Evolutionary conservation across 2,888 invertebrate species (phyloP), one percentile per base, ranked within the genome.

Genomic region (Drosophila macrospina): DNA sequence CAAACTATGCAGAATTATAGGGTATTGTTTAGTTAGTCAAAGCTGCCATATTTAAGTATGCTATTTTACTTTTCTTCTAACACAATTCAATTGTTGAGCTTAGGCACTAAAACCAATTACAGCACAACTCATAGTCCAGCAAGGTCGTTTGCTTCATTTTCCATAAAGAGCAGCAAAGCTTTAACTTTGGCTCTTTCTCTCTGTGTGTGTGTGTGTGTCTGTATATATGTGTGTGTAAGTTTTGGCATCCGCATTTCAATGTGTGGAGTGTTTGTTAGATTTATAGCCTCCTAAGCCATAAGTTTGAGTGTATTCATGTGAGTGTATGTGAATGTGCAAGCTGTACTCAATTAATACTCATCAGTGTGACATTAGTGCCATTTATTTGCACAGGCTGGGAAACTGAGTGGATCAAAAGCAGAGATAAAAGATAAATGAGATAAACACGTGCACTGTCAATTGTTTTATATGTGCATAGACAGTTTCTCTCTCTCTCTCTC

Each of bases 351-450:
- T 85, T 85, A 85, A 85, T 88, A 85, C 87, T 82, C 85, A 85
- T 89, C 85, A 89, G 88, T 71, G 84, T 89, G 88, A 83, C 85
- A 85, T 89, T 86, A 89, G 80, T 89, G 84, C 70, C 85, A 86
- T 86, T 89, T 74, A 78, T 81, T 70, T 66, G 61, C 62, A 59
- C 56, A 64, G 65, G 47, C 54, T 37, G 51, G 26, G 15, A 11
- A 44, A 42, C n/a, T 30, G 52, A 63, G 64, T 69, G 55, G 60
- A 62, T 69, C 66, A 63, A 57, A 67, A 57, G 24, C 44, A 55
- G 26, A 47, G 77, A 74, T 64, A 68, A 64, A 75, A 78, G 73
- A 89, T 75, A 61, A 73, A 78, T 63, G 68, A 69, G 67, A 64
- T 78, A 79, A 73, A 52, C 88, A 88, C 89, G 82, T 88, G 82